A percentile compares a stretch with the other conserved stretches of the same genome.
Evolutionary conservation across 2,797 vertebrate species (phyloP).

Genomic region (Meriones psammophilus): DNA sequence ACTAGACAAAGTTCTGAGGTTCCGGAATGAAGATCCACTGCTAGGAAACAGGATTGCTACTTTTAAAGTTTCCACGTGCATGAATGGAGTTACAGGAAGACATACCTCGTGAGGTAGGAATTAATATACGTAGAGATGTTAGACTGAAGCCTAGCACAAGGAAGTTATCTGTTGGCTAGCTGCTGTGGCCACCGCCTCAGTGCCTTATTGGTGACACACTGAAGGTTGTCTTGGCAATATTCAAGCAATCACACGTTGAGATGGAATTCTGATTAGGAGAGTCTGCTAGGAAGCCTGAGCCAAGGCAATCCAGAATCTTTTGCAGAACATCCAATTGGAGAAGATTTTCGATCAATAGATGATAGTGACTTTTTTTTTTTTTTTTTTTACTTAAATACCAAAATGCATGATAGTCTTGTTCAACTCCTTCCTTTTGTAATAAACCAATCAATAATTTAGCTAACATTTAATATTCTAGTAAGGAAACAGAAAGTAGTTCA

Average conservation of each 20-base stretch:
- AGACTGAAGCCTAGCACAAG: not conserved
- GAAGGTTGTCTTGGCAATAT: not conserved
- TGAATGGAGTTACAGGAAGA: not conserved
- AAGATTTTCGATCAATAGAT: not conserved
- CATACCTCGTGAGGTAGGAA: not conserved
- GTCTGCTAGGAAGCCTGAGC: not conserved
- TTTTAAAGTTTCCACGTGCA: not conserved
- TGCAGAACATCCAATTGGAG: not conserved
- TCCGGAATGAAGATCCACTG: not conserved
- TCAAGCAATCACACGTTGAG: not conserved
- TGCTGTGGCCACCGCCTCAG: not conserved
- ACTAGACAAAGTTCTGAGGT: not conserved
- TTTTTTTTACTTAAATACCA: slow-evolving; percentile 9
- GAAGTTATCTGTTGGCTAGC: not conserved
- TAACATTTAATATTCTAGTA: slow-evolving; percentile 16
- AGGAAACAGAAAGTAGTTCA: slow-evolving; percentile 28
- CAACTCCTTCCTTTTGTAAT: slow-evolving; percentile 2
- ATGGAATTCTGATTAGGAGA: not conserved
- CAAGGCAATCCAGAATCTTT: not conserved
- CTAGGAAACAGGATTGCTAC: not conserved
- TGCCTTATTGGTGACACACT: not conserved
- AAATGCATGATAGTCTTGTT: slow-evolving; percentile 11
- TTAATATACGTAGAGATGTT: not conserved
- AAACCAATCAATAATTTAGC: not conserved
- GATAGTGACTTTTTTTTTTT: slow-evolving; percentile 21